Evolutionary conservation across 2,113 vertebrate species (phyloP).

Genomic region (Boleophthalmus pectinirostris): DNA sequence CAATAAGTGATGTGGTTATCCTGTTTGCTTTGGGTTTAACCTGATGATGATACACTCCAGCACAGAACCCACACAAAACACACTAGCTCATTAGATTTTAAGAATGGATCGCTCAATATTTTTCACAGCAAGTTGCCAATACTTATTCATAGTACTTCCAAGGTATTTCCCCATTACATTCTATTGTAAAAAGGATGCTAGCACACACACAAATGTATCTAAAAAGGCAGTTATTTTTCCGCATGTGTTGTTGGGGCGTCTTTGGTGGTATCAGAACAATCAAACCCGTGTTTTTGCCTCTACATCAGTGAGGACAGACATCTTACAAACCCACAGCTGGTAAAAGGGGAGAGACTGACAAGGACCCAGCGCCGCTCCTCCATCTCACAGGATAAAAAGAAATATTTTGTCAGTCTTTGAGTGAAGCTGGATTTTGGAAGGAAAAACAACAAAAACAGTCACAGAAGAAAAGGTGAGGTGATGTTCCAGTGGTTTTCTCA

Average conservation of each 20-base stretch:
- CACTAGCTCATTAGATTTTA: not conserved
- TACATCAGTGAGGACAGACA: slow-evolving; percentile 1
- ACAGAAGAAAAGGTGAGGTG: not conserved
- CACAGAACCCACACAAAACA: not conserved
- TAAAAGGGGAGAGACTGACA: slow-evolving; percentile 2
- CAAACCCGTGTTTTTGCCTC: slow-evolving; percentile 6
- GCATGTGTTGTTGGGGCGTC: slow-evolving; percentile 1
- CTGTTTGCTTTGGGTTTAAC: not conserved
- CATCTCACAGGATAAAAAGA: slow-evolving; percentile 5
- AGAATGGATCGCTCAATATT: not conserved
- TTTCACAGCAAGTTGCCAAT: not conserved
- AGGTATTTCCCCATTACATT: not conserved
- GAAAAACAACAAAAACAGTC: slow-evolving; percentile 14
- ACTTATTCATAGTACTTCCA: too few relatives aligned
- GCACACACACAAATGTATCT: not conserved
- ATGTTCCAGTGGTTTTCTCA: not conserved
- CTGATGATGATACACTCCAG: not conserved
- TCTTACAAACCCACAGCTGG: slow-evolving; percentile 4
- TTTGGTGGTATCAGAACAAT: slow-evolving; percentile 14
- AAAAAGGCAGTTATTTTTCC: slow-evolving; percentile 12
- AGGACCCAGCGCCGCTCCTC: slow-evolving; percentile 6
- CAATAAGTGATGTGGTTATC: too few relatives aligned
- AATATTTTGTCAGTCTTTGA: not conserved
- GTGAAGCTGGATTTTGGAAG: not conserved
- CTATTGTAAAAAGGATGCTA: not conserved